These are phyloP conservation scores for Aythya baeri DNA, from an alignment of 2,113 vertebrate species.

Conservation along the genomic window DNA sequence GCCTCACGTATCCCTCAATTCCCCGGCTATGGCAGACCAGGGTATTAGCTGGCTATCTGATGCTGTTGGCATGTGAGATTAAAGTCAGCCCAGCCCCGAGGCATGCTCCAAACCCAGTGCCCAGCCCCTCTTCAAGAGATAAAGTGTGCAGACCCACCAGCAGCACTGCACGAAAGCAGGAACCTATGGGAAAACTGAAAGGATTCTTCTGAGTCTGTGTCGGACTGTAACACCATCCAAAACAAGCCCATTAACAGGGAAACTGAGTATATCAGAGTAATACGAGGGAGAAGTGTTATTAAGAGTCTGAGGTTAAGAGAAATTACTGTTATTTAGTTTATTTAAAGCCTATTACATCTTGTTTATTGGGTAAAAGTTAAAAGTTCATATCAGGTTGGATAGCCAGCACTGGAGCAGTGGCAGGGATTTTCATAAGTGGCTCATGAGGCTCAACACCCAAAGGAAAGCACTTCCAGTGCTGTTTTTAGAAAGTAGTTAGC, in stretches of 20 bases:
- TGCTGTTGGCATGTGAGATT: neutral
- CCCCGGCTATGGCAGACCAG: neutral
- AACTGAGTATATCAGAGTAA: neutral
- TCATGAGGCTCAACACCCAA: neutral
- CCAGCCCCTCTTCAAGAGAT: neutral
- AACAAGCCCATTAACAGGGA: neutral
- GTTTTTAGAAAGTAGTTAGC: neutral
- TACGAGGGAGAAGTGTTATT: neutral
- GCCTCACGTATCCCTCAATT: neutral
- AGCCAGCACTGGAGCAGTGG: neutral
- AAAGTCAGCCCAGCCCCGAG: neutral
- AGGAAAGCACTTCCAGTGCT: neutral
- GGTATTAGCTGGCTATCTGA: neutral
- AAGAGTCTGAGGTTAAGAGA: constrained; percentile 14
- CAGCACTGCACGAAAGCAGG: accelerated
- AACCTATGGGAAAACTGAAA: accelerated
- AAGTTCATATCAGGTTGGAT: neutral
- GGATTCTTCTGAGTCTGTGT: neutral
- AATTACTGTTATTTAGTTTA: constrained; percentile 32
- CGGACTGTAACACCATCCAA: accelerated
- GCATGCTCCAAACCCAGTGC: neutral
- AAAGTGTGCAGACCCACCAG: neutral
- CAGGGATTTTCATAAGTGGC: neutral
- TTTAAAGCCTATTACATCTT: neutral
- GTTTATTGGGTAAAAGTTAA: neutral